phyloP scores from a whole-genome alignment of 23 tunicate genomes.

The Corella eumyota region DNA sequence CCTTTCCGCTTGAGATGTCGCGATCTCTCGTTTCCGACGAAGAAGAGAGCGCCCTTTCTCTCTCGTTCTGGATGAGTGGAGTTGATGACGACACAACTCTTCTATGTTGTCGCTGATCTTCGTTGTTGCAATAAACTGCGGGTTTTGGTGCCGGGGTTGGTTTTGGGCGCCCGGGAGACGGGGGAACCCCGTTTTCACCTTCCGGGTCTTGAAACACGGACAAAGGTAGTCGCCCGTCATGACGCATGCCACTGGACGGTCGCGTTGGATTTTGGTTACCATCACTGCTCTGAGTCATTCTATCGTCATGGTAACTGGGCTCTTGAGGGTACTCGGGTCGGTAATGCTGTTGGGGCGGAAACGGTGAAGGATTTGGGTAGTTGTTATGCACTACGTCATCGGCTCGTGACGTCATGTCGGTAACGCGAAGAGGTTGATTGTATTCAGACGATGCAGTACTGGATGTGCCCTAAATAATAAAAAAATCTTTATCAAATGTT shows the following conservation, averaged over 20 bases:
- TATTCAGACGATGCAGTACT: constrained; percentile 56
- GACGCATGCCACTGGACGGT: constrained; percentile 30
- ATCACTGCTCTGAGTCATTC: constrained; percentile 1
- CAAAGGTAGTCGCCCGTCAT: constrained; percentile 20
- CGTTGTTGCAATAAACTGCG: constrained; percentile 5
- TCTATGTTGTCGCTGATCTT: neutral
- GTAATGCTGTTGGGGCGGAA: too few relatives aligned
- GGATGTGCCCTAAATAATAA: too few relatives aligned
- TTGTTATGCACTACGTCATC: too few relatives aligned
- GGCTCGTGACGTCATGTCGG: too few relatives aligned
- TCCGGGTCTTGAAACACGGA: constrained; percentile 33
- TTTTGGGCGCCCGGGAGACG: constrained; percentile 7
- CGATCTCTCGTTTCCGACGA: constrained; percentile 3
- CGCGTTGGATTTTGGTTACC: constrained; percentile 6
- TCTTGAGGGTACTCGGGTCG: neutral
- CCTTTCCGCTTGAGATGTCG: constrained; percentile 36
- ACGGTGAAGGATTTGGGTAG: too few relatives aligned
- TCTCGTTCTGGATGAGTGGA: neutral
- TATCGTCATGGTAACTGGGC: too few relatives aligned
- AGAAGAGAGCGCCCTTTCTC: constrained; percentile 7
- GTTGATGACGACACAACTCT: constrained; percentile 1
- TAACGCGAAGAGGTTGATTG: constrained; percentile 35
- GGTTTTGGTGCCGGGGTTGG: constrained; percentile 47
- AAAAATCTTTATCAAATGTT: too few relatives aligned
- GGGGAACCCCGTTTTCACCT: neutral